phyloP scores from a whole-genome alignment of 1,140 invertebrate genomes.

The Diorhabda carinulata region DNA sequence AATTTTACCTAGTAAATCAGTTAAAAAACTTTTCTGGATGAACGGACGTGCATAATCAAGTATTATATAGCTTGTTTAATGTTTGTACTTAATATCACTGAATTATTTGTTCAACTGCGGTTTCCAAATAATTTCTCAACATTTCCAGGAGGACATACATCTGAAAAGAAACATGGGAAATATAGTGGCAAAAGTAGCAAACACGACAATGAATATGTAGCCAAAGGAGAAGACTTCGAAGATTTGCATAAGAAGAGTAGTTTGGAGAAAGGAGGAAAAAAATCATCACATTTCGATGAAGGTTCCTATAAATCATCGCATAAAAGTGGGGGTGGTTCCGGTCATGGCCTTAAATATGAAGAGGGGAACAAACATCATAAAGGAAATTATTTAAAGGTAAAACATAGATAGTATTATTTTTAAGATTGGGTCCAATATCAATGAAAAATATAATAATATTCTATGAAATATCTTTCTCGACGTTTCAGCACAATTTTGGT shows the following conservation, averaged over 20 bases:
- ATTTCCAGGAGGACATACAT: slow-evolving; percentile 28
- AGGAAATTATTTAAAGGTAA: slow-evolving; percentile 30
- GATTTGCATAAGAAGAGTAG: slow-evolving; percentile 31
- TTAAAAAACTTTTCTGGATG: not conserved
- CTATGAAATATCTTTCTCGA: too few species aligned
- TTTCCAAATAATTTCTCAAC: not conserved
- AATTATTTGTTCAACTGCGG: not conserved
- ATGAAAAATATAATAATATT: too few species aligned
- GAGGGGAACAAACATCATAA: slow-evolving; percentile 37
- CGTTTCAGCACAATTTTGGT: too few species aligned
- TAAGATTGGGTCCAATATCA: too few species aligned
- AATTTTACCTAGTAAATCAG: not conserved
- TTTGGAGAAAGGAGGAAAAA: slow-evolving; percentile 38
- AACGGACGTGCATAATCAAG: not conserved
- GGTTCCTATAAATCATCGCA: slow-evolving; percentile 33
- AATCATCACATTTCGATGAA: slow-evolving; percentile 30
- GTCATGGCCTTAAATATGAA: slow-evolving; percentile 35
- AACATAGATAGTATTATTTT: too few species aligned
- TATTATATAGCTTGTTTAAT: not conserved
- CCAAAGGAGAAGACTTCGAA: slow-evolving; percentile 33
- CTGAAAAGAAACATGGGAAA: slow-evolving; percentile 27
- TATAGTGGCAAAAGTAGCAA: slow-evolving; percentile 29
- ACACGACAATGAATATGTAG: slow-evolving; percentile 34
- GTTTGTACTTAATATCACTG: not conserved
- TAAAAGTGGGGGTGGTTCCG: slow-evolving; percentile 29